Conservation (phyloP, 2,797 vertebrate species). For the Diglossa cyanea region DNA sequence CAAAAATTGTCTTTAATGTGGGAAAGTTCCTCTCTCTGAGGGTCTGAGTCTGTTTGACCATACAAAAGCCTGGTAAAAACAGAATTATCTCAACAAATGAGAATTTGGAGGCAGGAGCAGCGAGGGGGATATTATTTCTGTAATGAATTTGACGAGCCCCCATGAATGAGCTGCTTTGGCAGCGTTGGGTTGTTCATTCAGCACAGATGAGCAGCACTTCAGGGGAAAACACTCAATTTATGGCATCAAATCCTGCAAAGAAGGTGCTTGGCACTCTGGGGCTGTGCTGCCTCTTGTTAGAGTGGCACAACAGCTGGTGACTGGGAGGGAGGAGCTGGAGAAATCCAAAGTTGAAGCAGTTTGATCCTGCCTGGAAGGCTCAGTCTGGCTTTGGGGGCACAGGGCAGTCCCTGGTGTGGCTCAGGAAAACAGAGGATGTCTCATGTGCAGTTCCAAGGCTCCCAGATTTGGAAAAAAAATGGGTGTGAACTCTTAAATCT, state of each 20-base stretch:
- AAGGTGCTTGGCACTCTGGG: neutral
- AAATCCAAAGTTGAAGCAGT: neutral
- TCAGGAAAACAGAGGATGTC: neutral
- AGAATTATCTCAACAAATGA: neutral
- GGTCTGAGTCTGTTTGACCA: neutral
- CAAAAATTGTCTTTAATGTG: neutral
- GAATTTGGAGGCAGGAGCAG: neutral
- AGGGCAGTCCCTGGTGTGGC: neutral
- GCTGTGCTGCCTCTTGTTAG: neutral
- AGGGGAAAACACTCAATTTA: neutral
- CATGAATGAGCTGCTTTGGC: neutral
- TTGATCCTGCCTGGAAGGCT: neutral
- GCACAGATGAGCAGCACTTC: neutral
- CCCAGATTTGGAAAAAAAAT: neutral
- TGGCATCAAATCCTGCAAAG: neutral
- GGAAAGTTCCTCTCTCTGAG: neutral
- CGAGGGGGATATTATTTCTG: neutral
- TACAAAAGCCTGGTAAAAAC: neutral
- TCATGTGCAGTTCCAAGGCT: neutral
- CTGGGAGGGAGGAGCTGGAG: neutral
- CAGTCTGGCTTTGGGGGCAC: neutral
- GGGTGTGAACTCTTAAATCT: neutral
- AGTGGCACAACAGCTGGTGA: neutral
- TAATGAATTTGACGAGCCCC: neutral
- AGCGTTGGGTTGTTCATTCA: neutral